Percentiles rank a stretch among this genome's conserved stretches.
Evolutionary conservation across 2,797 vertebrate species (phyloP).

Genomic region (Carcharodon carcharias): DNA sequence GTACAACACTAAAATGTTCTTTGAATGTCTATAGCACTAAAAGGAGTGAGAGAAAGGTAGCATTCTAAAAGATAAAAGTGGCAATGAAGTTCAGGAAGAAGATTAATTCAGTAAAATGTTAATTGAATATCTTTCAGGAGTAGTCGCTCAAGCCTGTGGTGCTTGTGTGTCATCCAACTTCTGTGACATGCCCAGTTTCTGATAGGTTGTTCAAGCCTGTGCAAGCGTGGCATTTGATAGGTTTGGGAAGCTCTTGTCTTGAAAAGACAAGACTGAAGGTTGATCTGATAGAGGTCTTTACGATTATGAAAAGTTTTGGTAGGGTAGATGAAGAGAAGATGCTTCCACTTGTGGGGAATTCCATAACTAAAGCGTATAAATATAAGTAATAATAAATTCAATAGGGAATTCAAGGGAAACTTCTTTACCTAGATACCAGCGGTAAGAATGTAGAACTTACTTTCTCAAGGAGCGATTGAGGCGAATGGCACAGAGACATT

Average conservation of each 20-base stretch:
- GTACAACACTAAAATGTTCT: slow-evolving; percentile 9
- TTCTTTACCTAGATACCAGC: no score
- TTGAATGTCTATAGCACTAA: background rate
- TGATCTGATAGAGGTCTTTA: background rate
- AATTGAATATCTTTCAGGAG: background rate
- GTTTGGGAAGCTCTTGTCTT: background rate
- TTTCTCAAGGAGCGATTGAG: no score
- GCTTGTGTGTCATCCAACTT: background rate
- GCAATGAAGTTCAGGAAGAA: background rate
- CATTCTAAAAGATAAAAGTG: background rate
- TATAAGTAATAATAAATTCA: no score
- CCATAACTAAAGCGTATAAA: no score
- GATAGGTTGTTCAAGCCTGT: background rate
- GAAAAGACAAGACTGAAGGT: background rate
- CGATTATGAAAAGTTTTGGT: no score
- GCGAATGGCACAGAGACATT: no score
- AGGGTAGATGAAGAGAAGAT: no score
- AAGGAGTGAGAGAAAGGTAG: background rate
- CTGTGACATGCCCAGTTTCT: background rate
- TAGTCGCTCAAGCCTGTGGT: background rate
- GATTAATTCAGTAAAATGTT: background rate
- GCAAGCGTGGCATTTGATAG: background rate
- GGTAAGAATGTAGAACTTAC: no score
- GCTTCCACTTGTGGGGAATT: no score
- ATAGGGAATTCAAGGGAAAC: no score